Conservation (phyloP, 2,888 invertebrate species). For the Abscondita cerata region DNA sequence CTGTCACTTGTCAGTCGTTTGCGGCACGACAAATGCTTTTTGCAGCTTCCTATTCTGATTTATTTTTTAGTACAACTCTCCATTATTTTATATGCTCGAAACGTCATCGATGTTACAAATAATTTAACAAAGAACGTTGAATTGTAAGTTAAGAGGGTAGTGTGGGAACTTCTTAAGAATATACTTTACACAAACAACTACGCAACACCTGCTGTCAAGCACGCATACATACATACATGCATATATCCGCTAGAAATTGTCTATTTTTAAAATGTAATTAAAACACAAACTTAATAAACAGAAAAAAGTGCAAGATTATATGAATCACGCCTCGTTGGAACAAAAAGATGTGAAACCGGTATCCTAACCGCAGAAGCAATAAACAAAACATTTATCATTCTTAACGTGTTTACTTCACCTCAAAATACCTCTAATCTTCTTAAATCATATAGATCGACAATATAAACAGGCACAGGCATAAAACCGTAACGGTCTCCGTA, state of each 20-base stretch:
- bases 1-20: conserved; percentile 38
- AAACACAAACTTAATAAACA: conserved; percentile 5
- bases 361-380: conserved; percentile 30
- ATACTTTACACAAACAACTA: conserved; percentile 14
- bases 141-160: conserved; percentile 25
- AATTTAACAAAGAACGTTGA: conserved; percentile 11
- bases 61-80: conserved; percentile 7
- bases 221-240: conserved; percentile 16
- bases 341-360: conserved; percentile 15
- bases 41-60: conserved; percentile 15
- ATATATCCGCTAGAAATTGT: conserved; percentile 27
- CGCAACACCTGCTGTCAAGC: conserved; percentile 26
- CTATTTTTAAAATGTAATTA: conserved; percentile 1
- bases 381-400: conserved; percentile 32
- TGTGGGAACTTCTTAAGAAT: conserved; percentile 30
- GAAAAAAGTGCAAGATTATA: conserved; percentile 13
- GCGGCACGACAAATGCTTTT: conserved; percentile 36
- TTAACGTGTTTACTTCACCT: conserved; percentile 26
- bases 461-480: conserved; percentile 13
- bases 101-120: conserved; percentile 5
- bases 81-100: conserved; percentile 7
- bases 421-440: conserved; percentile 18
- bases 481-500: conserved; percentile 21
- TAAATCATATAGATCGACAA: conserved; percentile 22
- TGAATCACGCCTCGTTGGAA: conserved; percentile 20